Base-by-base conservation (phyloP, 1,140 invertebrate species). In the Littorina saxatilis region DNA sequence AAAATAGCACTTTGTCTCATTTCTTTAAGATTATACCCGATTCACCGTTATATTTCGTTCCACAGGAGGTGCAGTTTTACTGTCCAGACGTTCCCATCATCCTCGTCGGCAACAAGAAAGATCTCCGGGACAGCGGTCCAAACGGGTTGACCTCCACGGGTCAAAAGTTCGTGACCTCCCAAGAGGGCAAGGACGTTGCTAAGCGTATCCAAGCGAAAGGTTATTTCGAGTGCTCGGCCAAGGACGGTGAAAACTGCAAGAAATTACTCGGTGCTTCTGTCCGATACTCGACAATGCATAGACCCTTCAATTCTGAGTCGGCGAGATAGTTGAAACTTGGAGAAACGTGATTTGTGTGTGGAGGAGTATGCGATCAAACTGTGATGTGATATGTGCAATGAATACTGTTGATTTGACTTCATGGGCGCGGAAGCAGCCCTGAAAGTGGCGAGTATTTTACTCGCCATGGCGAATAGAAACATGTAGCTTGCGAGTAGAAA, bases 81-180 rank as follows among this genome's bases (percentile, higher is more conserved):
- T 79, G 78, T 37, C 78, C 63, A n/a, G 0, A 47, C 29, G 63
- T 79, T 4, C 78, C 78, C 58, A 7, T 79, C n/a, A 79, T 79
- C 78, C 78, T 79, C 2, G 78, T 79, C 23, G 78, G 78, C 37
- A 79, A 79, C 78, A 79, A 79, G 43, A 79, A 79, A 47, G 78
- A 79, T 43, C 78, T 68, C 7, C 61, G 78, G 11, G 68, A 79
- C 74, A 23, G 9, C 50, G 23, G 74, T 13, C 29, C n/a, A 7
- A 27, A 5, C 20, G 27, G n/a, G 3, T 13, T 9, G 3, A 0
- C 39, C n/a, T 1, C 0, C n/a, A 27, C 9, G 32, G 72, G 72
- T 35, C 39, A 27, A 43, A 75, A 15, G 55, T 76, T 76, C 55
- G 74, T 76, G 29, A 76, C 50, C 74, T 37, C 5, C 35, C 74